Evolutionary conservation across 2,888 invertebrate species (phyloP), one percentile per base, ranked within the genome.

Genomic region (Pristionchus entomophagus): DNA sequence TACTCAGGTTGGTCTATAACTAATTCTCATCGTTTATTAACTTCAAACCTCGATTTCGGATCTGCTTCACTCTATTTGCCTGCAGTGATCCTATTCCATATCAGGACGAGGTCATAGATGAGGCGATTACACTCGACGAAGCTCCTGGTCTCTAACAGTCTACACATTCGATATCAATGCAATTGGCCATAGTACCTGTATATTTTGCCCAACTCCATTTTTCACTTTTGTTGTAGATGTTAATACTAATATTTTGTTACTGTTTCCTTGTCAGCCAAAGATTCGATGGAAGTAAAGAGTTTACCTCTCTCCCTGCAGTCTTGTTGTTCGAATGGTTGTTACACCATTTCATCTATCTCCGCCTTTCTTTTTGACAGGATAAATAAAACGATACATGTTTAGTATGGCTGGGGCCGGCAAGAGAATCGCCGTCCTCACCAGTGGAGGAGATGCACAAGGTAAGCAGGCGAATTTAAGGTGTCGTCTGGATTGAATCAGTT

Each of bases 361-460:
- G 14, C 29, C 32, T 0, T 29, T 2, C 2, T 10, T 45, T n/a
- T n/a, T n/a, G n/a, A n/a, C n/a, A n/a, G n/a, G n/a, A 14, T 45
- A 45, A 45, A 45, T 45, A 10, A 10, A 14, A 10, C 45, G 45
- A 45, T 6, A 10, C 14, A 6, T 45, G 8, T 45, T 45, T 45
- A 78, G 78, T 19, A 81, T 81, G 81, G 53, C 81, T 51, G 81
- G 81, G 12, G 45, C 26, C 29, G 84, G 84, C 53, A 51, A 26
- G 49, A 85, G 84, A 53, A 86, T 89, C 65, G 89, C 88, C n/a
- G 88, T 89, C 35, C 85, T 89, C 41, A 89, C 89, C 2, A 88
- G 88, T 84, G 89, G 89, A 19, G 89, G 89, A 12, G 89, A 89
- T 83, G 86, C 89, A n/a, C 89, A 87, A 87, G 89, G 88, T 88